phyloP scores from a whole-genome alignment of 2,888 invertebrate genomes.

The Nycteola revayana region DNA sequence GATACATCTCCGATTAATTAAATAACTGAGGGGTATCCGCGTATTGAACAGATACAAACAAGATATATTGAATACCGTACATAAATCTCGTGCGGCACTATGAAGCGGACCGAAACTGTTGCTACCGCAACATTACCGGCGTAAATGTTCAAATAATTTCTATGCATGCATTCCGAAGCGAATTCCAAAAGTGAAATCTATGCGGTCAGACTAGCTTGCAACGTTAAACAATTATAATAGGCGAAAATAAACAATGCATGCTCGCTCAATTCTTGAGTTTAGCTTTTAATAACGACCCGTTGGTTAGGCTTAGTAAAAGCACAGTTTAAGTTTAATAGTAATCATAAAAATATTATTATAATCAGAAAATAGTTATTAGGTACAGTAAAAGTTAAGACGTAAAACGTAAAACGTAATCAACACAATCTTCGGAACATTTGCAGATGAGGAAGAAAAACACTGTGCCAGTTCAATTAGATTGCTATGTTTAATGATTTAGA shows the following conservation, averaged over 20 bases:
- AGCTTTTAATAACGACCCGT: too few relatives aligned
- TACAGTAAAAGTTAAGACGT: too few relatives aligned
- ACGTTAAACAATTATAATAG: too few relatives aligned
- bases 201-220: conserved; percentile 27
- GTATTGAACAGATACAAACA: conserved; percentile 44
- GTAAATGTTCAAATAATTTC: conserved; percentile 57
- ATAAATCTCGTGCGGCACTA: conserved; percentile 48
- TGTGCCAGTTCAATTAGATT: too few relatives aligned
- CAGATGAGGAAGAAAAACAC: too few relatives aligned
- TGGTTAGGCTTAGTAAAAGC: too few relatives aligned
- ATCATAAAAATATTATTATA: too few relatives aligned
- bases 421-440: too few relatives aligned
- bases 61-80: conserved; percentile 54
- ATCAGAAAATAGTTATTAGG: too few relatives aligned
- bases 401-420: too few relatives aligned
- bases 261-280: conserved; percentile 23
- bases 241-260: too few relatives aligned
- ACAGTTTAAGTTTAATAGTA: too few relatives aligned
- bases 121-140: conserved; percentile 46
- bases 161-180: conserved; percentile 44
- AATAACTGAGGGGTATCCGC: conserved; percentile 31
- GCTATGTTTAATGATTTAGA: neutral
- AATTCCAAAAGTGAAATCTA: conserved; percentile 48
- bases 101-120: conserved; percentile 46
- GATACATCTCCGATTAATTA: conserved; percentile 44